Base-by-base conservation (phyloP, 1,140 invertebrate species). In the Drosophila trapezifrons region DNA sequence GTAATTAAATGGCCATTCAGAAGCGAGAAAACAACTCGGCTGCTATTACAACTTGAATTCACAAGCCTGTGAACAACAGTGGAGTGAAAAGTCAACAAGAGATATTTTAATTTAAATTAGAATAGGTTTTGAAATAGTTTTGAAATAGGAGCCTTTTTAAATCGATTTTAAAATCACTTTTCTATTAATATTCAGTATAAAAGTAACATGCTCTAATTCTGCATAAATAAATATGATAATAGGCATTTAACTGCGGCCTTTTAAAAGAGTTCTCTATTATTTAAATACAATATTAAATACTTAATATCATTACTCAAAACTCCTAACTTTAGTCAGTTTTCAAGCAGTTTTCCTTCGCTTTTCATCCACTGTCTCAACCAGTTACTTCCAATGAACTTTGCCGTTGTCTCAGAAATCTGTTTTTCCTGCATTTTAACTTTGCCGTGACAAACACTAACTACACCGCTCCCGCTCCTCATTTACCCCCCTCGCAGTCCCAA, bases 1-100 rank as follows among this genome's bases (percentile, higher is more conserved):
- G 42, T 56, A 76, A 71, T 81, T 81, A 83, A 78, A 82, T 43
- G 45, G 43, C 17, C 60, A 75, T 70, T 67, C 45, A 38, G 70
- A 70, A 46, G 62, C n/a, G 49, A 27, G 42, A 45, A 54, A 71
- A 51, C 46, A 72, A 66, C 37, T 42, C 25, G 17, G 54, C 10
- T 10, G 54, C 38, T 59, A 5, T 17, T 63, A 22, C 32, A 66
- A 47, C 15, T 38, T 27, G 10, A 43, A 27, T 35, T 40, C 10
- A 9, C 51, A 69, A 67, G 25, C 35, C 45, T 32, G 25, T 47
- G 22, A 42, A 66, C 62, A 42, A 66, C 62, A 60, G 45, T 66
- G 25, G 46, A 17, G 22, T 15, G 10, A 15, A 42, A 20, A 45
- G 13, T 2, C 10, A 9, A 18, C 3, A n/a, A 8, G 12, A 12